phyloP scores from a whole-genome alignment of 2,888 invertebrate species.

The Pegoplata infirma region DNA sequence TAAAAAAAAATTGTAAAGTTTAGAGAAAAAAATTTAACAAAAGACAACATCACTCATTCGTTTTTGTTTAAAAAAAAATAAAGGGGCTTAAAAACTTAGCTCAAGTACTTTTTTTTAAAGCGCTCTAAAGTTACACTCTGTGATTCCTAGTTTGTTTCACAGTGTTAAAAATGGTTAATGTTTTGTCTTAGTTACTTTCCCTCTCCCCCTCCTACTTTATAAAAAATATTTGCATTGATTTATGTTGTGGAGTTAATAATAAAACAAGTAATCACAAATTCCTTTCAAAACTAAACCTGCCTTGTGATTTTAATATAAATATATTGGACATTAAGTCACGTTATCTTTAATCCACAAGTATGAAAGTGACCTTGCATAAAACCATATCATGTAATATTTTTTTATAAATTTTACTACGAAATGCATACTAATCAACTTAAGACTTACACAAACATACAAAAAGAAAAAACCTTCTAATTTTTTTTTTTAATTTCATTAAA shows the following conservation, averaged over 20 bases:
- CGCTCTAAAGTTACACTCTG: no score
- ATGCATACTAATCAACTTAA: slow-evolving; percentile 1
- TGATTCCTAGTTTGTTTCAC: no score
- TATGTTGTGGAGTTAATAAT: slow-evolving; percentile 23
- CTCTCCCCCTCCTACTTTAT: no score
- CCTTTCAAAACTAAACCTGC: neutral
- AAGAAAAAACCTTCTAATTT: neutral
- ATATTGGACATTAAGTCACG: slow-evolving; percentile 47
- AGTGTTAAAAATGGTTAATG: neutral
- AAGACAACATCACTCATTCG: no score
- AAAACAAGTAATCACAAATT: slow-evolving; percentile 25
- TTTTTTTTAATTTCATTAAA: no score
- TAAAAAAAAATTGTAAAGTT: no score
- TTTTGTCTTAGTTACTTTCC: no score
- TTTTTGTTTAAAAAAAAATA: no score
- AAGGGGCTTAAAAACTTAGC: no score
- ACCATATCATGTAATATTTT: neutral
- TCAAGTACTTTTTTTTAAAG: no score
- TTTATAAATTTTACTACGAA: neutral
- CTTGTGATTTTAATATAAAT: neutral
- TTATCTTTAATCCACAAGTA: slow-evolving; percentile 57
- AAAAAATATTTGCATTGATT: slow-evolving; percentile 34
- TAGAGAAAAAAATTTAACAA: no score
- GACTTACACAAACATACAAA: neutral
- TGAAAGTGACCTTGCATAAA: slow-evolving; percentile 49